phyloP scores from a whole-genome alignment of 2,113 vertebrate genomes.

The Xenopus tropicalis region UCB_Xtro_10.0 CM004445.2:115378501-115379000 shows the following conservation, averaged over 20 bases:
- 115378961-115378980: constrained; percentile 1
- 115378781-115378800: constrained; percentile 1
- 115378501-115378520: constrained; percentile 6
- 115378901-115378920: constrained; percentile 8
- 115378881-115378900: constrained; percentile 21
- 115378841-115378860: not conserved
- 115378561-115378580: constrained; percentile 28
- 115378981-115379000: not conserved
- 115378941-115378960: not conserved
- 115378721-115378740: not conserved
- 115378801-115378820: constrained; percentile 16
- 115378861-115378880: constrained; percentile 20
- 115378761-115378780: constrained; percentile 5
- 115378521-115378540: constrained; percentile 38
- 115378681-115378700: constrained; percentile 39
- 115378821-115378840: not conserved
- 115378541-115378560: constrained; percentile 30
- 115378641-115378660: constrained; percentile 31
- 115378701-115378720: constrained; percentile 15
- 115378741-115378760: constrained; percentile 25
- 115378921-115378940: constrained; percentile 7
- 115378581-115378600: constrained; percentile 36
- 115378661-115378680: constrained; percentile 27
- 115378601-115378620: constrained; percentile 29
- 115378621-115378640: constrained; percentile 24